Evolutionary conservation across 2,888 invertebrate genomes (phyloP).

Genomic region (Dilophus febrilis): DNA sequence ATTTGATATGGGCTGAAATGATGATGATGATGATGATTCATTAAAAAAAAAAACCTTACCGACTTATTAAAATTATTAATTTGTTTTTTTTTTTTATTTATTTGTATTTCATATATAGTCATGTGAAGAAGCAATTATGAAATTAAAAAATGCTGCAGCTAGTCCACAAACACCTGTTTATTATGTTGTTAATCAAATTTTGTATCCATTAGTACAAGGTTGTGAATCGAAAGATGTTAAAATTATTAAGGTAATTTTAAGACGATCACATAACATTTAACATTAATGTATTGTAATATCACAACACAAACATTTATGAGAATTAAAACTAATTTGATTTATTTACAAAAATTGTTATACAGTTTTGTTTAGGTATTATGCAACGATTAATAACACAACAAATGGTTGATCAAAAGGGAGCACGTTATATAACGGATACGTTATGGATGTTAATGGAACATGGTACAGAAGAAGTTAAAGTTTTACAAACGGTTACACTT

Average conservation of each 20-base stretch:
- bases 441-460: conserved; percentile 87
- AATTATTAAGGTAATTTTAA: conserved; percentile 60
- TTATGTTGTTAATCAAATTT: conserved; percentile 81
- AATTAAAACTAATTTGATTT: conserved; percentile 4
- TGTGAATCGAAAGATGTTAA: conserved; percentile 95
- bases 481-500: conserved; percentile 87
- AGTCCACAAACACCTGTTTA: conserved; percentile 68
- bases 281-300: neutral
- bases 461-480: conserved; percentile 88
- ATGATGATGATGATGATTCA: no score
- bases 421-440: conserved; percentile 81
- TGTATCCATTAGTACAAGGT: conserved; percentile 92
- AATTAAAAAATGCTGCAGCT: conserved; percentile 59
- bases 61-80: no score
- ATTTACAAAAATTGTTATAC: conserved; percentile 19
- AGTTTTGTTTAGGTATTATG: conserved; percentile 85
- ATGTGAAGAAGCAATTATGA: conserved; percentile 87
- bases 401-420: conserved; percentile 79
- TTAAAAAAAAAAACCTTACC: no score
- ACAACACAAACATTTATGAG: neutral
- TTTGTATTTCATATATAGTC: conserved; percentile 44
- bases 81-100: neutral
- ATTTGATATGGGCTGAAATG: no score
- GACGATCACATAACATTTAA: no score
- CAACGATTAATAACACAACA: conserved; percentile 86